phyloP scores from a whole-genome alignment of 2,888 invertebrate species.

The Monochamus alternatus region DNA sequence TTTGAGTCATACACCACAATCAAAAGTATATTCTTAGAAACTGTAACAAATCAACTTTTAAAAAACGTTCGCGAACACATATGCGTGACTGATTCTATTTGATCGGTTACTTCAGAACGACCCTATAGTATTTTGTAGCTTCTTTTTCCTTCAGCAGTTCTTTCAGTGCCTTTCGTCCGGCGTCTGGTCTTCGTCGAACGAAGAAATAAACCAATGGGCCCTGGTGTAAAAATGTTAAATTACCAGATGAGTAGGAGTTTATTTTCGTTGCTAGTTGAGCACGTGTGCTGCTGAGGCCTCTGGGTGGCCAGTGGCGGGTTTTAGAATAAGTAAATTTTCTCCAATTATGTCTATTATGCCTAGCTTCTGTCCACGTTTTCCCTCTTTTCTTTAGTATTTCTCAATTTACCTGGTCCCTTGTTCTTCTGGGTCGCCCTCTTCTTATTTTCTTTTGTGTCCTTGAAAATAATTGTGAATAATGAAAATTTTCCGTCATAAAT shows the following conservation, averaged over 20 bases:
- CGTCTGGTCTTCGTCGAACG: slow-evolving; percentile 23
- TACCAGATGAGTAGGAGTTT: slow-evolving; percentile 54
- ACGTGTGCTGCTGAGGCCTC: slow-evolving; percentile 46
- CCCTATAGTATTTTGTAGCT: slow-evolving; percentile 37
- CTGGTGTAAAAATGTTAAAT: slow-evolving; percentile 49
- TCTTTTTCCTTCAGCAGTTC: slow-evolving; percentile 28
- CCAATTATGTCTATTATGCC: too few species aligned
- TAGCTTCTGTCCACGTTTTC: too few species aligned
- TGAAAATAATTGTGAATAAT: too few species aligned
- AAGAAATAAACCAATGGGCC: slow-evolving; percentile 31
- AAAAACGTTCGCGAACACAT: slow-evolving; percentile 22
- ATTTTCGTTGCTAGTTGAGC: slow-evolving; percentile 54
- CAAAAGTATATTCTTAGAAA: neutral
- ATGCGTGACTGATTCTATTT: slow-evolving; percentile 49
- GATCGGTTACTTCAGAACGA: slow-evolving; percentile 36
- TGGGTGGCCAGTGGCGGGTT: neutral
- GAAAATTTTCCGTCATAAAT: too few species aligned
- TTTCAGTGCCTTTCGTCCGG: slow-evolving; percentile 27
- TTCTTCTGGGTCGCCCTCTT: too few species aligned
- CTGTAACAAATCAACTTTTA: neutral
- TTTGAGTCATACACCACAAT: neutral
- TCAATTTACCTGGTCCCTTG: too few species aligned
- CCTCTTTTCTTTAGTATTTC: too few species aligned
- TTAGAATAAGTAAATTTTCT: neutral
- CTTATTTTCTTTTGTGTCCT: too few species aligned